Base-by-base conservation (phyloP, 2,888 invertebrate species). In the Dione juno region DNA sequence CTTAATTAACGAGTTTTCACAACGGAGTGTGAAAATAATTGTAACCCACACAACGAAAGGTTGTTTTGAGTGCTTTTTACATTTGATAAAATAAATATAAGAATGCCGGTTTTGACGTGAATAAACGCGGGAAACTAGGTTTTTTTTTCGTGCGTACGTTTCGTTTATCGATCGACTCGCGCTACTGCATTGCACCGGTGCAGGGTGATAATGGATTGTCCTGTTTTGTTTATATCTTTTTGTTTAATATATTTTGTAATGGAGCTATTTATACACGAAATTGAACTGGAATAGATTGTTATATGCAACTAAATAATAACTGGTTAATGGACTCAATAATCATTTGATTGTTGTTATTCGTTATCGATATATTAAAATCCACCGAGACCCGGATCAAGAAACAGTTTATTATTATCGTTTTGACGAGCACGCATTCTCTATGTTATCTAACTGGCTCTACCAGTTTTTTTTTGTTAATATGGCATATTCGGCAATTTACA, bases 81-180 rank as follows among this genome's bases (percentile, higher is more conserved):
- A 41, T 59, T 67, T 54, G 37, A 45, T 28, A 52, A 48, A 13
- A 43, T n/a, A 52, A 66, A 40, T 65, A 21, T 57, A 10, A n/a
- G 50, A 70, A 59, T 66, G 58, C 48, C 41, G 58, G 41, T 73
- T 76, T 76, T 79, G 82, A 80, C 79, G 77, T 78, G 75, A 80
- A 84, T 86, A 87, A 88, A 81, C 82, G 87, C 87, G 89, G 87
- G 85, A 88, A 86, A 80, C 72, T 78, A 78, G 74, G 10, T 76
- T 79, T 82, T 80, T 76, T 74, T 74, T 77, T 72, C 61, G 67
- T 72, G 76, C 71, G 81, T 84, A 83, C 82, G 84, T 83, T 82
- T 79, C 75, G 81, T 81, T 83, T 91, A 91, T 92, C 83, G 91
- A 91, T 90, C 88, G 82, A 74, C 66, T 71, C 78, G 79, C 82